These are phyloP conservation scores for Adineta ricciae DNA, from an alignment of 2,888 invertebrate genomes.

Conservation along the genomic window DNA sequence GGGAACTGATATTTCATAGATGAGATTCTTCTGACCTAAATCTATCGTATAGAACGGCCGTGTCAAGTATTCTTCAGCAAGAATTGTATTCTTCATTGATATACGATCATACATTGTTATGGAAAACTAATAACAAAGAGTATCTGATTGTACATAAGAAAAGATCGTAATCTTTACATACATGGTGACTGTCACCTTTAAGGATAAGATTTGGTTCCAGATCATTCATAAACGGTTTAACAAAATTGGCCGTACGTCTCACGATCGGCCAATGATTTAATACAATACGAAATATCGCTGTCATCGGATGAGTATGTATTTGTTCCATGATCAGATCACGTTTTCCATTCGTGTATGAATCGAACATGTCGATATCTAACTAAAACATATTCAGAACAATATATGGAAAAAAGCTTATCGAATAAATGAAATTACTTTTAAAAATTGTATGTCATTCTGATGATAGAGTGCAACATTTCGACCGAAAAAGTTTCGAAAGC, in stretches of 20 bases:
- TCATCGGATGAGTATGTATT: neutral
- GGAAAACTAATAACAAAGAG: neutral
- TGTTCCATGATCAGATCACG: neutral
- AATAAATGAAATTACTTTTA: constrained; percentile 41
- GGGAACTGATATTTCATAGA: constrained; percentile 57
- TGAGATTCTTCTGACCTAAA: neutral
- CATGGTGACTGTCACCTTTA: constrained; percentile 37
- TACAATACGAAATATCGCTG: constrained; percentile 36
- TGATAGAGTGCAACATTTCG: constrained; percentile 57
- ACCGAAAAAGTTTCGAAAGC: constrained; percentile 66
- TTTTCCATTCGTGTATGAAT: neutral
- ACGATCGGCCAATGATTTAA: constrained; percentile 41
- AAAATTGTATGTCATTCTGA: constrained; percentile 47
- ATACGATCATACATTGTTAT: neutral
- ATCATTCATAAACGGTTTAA: constrained; percentile 32
- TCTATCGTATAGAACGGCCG: neutral
- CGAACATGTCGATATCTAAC: neutral
- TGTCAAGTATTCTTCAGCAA: neutral
- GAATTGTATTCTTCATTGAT: neutral
- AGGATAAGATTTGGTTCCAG: constrained; percentile 22
- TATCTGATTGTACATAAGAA: too few relatives aligned
- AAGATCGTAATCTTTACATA: constrained; percentile 36
- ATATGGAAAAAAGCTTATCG: constrained; percentile 34
- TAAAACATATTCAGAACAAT: constrained; percentile 19
- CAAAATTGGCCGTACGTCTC: neutral